phyloP scores from a whole-genome alignment of 2,888 invertebrate species.

The Pyrrhia umbra region DNA sequence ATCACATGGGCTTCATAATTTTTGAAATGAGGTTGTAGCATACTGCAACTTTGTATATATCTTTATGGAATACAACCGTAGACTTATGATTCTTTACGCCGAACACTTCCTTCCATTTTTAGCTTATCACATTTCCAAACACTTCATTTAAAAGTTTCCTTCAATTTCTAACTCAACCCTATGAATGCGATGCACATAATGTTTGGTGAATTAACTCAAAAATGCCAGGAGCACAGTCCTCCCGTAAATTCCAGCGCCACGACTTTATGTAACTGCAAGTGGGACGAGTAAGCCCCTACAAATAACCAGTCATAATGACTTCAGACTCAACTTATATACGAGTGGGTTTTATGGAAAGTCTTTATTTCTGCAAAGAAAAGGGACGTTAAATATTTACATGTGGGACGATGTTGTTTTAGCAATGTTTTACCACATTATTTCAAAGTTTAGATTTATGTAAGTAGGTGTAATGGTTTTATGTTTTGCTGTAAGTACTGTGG shows the following conservation, averaged over 20 bases:
- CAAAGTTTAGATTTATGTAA: too few relatives aligned
- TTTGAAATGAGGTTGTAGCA: too few relatives aligned
- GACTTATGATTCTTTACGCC: too few relatives aligned
- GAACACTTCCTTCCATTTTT: too few relatives aligned
- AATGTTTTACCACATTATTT: too few relatives aligned
- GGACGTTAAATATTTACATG: neutral
- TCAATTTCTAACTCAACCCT: conserved; percentile 13
- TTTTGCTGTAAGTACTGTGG: too few relatives aligned
- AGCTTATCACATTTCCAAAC: conserved; percentile 16
- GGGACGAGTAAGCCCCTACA: conserved; percentile 55
- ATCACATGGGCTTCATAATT: too few relatives aligned
- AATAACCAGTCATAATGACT: conserved; percentile 56
- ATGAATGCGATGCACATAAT: conserved; percentile 45
- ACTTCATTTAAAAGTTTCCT: conserved; percentile 10
- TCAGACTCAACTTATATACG: conserved; percentile 44
- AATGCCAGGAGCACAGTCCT: conserved; percentile 50
- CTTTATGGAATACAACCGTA: too few relatives aligned
- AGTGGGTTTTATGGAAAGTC: conserved; percentile 39
- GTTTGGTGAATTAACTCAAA: conserved; percentile 57
- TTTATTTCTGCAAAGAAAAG: conserved; percentile 45
- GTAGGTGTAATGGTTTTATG: too few relatives aligned
- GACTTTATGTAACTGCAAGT: conserved; percentile 56
- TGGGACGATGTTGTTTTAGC: too few relatives aligned
- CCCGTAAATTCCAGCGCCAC: conserved; percentile 43
- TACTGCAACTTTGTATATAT: too few relatives aligned